Evolutionary conservation across 2,888 invertebrate species (phyloP).

Genomic region (Lysandra coridon): DNA sequence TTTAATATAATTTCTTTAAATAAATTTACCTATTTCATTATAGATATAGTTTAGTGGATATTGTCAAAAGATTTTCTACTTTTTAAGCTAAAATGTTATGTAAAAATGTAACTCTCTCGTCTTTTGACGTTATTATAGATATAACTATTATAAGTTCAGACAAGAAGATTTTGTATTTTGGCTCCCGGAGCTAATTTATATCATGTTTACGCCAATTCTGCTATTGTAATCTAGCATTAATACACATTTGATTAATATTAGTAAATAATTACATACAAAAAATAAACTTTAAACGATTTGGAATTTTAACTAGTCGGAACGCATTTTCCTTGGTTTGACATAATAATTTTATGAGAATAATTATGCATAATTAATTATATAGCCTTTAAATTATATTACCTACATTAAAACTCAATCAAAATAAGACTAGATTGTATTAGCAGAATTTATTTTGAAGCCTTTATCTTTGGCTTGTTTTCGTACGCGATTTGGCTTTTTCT

Average conservation of each 20-base stretch:
- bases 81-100: slow-evolving; percentile 21
- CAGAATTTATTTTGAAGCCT: too few relatives aligned
- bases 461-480: background rate
- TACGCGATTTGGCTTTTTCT: background rate
- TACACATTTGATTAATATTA: too few relatives aligned
- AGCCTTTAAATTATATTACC: too few relatives aligned
- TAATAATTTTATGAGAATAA: too few relatives aligned
- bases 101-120: slow-evolving; percentile 23
- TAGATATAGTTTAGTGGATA: slow-evolving; percentile 15
- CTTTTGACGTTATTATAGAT: slow-evolving; percentile 1
- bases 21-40: slow-evolving; percentile 19
- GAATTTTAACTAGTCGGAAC: background rate
- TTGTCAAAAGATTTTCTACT: slow-evolving; percentile 13
- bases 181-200: background rate
- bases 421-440: too few relatives aligned
- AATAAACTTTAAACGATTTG: background rate
- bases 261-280: background rate
- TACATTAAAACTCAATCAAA: too few relatives aligned
- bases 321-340: too few relatives aligned
- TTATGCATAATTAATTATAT: too few relatives aligned
- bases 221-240: too few relatives aligned
- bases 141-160: background rate
- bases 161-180: background rate
- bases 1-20: slow-evolving; percentile 19
- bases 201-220: too few relatives aligned